Conservation (phyloP, 1,140 invertebrate genomes). For the Planococcus citri region DNA sequence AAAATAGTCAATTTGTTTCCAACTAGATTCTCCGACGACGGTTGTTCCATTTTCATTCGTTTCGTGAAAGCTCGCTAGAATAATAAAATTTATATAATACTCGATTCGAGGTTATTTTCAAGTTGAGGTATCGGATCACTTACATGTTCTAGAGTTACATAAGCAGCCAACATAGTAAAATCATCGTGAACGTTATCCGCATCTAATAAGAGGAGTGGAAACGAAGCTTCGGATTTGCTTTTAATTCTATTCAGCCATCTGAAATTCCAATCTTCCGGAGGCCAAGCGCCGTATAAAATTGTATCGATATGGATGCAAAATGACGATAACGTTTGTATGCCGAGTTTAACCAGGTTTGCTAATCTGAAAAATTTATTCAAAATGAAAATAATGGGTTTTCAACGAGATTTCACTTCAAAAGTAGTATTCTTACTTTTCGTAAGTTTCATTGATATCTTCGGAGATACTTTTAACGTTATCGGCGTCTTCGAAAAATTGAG, state of each 20-base stretch:
- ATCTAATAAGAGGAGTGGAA: background rate
- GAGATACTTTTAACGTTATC: background rate
- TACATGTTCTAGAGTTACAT: background rate
- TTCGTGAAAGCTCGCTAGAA: background rate
- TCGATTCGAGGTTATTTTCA: too few relatives aligned
- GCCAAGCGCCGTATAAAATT: background rate
- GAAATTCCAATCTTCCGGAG: constrained; percentile 10
- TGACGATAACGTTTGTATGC: background rate
- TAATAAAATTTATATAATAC: too few relatives aligned
- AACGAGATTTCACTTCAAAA: background rate
- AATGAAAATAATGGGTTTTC: background rate
- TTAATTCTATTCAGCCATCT: background rate
- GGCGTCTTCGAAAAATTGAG: constrained; percentile 3
- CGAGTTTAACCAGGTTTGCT: background rate
- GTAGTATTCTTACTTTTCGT: background rate
- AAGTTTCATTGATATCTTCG: background rate
- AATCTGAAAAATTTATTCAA: background rate
- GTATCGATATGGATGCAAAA: background rate
- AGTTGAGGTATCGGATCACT: too few relatives aligned
- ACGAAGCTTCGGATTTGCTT: background rate
- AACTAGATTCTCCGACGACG: background rate
- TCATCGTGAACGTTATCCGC: background rate
- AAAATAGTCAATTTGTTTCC: background rate
- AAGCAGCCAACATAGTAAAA: background rate
- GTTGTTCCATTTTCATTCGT: background rate